phyloP scores from a whole-genome alignment of 1,140 invertebrate genomes.

The Drosophila bocqueti region DNA sequence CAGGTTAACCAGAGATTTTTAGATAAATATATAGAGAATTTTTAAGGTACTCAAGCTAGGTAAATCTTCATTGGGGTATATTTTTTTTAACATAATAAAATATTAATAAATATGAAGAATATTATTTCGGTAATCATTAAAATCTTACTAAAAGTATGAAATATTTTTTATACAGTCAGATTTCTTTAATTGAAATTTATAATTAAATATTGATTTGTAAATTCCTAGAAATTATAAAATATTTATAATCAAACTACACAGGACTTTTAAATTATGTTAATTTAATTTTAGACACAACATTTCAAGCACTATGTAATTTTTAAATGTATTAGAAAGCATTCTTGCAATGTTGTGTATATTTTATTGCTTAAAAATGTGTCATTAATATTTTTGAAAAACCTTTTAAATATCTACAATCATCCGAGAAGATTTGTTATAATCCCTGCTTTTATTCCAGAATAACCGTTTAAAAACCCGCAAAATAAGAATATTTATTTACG shows the following conservation, averaged over 20 bases:
- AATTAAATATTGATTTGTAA: no score
- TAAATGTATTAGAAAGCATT: background rate
- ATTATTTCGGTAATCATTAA: background rate
- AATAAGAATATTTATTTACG: no score
- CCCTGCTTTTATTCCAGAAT: no score
- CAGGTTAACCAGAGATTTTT: conserved; percentile 15
- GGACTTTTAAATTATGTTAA: background rate
- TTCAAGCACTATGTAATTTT: background rate
- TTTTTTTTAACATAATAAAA: background rate
- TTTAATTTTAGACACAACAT: background rate
- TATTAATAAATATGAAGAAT: background rate
- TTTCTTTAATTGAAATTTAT: no score
- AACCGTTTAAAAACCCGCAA: no score
- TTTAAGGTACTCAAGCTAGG: background rate
- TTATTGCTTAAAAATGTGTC: background rate
- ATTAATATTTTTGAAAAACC: background rate
- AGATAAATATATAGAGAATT: conserved; percentile 7
- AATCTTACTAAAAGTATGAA: background rate
- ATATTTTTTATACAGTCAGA: no score
- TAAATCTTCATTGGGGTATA: background rate
- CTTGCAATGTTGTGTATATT: background rate
- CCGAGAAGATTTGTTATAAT: background rate
- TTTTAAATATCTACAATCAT: no score
- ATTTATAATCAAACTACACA: background rate
- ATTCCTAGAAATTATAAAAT: background rate